Evolutionary conservation across 2,888 invertebrate genomes (phyloP), one percentile per base, ranked within the genome.

Genomic region (Euphydryas editha): DNA sequence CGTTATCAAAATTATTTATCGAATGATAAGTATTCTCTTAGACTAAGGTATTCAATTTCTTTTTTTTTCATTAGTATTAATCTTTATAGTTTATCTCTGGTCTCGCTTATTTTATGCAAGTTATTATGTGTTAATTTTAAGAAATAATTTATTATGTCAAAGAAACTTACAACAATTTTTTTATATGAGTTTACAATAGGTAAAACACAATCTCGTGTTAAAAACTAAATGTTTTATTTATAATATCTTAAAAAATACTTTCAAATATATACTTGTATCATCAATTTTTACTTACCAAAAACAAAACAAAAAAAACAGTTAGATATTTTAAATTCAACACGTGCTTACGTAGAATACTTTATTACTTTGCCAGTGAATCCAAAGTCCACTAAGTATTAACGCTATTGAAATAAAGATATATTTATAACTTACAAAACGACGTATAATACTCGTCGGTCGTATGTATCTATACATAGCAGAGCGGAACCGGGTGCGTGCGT

Each of bases 401-500:
- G 62, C 65, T 57, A n/a, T 39, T 49, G 24, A 59, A 62, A 62
- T 66, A 56, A 61, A 59, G 59, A 61, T 67, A 65, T 70, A 70
- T 70, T 62, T 68, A 70, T 70, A 70, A 65, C 65, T 68, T 65
- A 70, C 64, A 66, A 66, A 66, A 69, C 62, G 62, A 67, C 56
- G 55, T 49, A 59, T 56, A 46, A 36, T 54, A 54, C 54, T 36
- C 61, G 57, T 62, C 17, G 37, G 61, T 51, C 24, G 24, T 21
- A 24, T 51, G 49, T 67, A 60, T 67, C 59, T 67, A 67, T 70
- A 68, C 71, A 70, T 54, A 69, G 67, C 62, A 68, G 73, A 74
- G 72, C 72, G 73, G 72, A 74, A 75, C 71, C 74, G 72, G 69
- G 71, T 73, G 78, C 85, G 88, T 82, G 80, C 88, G 84, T 87